These are phyloP conservation scores for Argyra leucocephala DNA, from an alignment of 2,888 invertebrate genomes.

Conservation along the genomic window DNA sequence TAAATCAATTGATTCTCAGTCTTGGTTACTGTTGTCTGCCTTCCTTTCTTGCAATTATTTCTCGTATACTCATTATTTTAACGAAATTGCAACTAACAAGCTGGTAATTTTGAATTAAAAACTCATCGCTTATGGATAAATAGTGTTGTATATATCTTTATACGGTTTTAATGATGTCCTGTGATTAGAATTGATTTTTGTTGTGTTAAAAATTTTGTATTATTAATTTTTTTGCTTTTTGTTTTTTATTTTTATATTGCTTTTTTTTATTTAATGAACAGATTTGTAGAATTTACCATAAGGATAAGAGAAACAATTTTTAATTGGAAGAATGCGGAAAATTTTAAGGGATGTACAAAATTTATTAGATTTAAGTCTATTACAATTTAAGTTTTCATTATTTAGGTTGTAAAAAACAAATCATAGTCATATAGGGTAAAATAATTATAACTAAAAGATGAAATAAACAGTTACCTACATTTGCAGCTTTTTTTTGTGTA, in stretches of 20 bases:
- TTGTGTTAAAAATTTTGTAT: neutral
- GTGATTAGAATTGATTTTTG: neutral
- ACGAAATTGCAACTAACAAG: neutral
- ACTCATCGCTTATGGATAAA: neutral
- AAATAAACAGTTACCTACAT: no score
- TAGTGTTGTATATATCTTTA: neutral
- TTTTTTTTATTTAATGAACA: neutral
- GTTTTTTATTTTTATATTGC: neutral
- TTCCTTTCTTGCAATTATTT: neutral
- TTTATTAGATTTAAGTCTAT: no score
- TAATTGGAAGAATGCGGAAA: neutral
- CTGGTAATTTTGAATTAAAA: neutral
- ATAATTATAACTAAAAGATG: no score
- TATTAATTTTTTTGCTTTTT: neutral
- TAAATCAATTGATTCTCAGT: neutral
- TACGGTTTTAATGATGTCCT: slow-evolving; percentile 1
- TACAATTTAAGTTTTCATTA: no score
- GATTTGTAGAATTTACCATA: neutral
- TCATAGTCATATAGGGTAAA: no score
- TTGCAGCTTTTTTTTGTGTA: no score
- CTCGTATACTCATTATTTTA: neutral
- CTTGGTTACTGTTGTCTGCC: neutral
- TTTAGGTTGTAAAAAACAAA: no score
- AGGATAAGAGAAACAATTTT: neutral
- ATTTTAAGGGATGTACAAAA: no score